Evolutionary conservation across 1,140 invertebrate genomes (phyloP).

Genomic region (Episyrphus balteatus): DNA sequence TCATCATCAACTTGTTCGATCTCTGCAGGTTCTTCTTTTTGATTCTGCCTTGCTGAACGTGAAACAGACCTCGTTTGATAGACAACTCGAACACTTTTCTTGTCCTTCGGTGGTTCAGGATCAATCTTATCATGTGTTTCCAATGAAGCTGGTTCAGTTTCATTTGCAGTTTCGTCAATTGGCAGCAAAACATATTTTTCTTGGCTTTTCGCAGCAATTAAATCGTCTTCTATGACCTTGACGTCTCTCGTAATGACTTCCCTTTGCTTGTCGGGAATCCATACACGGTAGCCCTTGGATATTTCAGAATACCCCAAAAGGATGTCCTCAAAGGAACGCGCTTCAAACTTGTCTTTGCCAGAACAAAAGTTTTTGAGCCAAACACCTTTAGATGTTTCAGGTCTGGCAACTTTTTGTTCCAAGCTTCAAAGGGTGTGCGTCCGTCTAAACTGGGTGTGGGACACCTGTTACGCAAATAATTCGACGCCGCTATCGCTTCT

Average conservation of each 20-base stretch:
- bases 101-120: too few relatives aligned
- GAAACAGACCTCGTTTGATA: too few relatives aligned
- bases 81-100: too few relatives aligned
- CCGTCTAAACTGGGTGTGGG: background rate
- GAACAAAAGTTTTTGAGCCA: background rate
- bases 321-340: background rate
- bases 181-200: too few relatives aligned
- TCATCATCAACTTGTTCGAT: too few relatives aligned
- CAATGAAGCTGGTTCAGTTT: too few relatives aligned
- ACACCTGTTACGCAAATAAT: background rate
- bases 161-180: too few relatives aligned
- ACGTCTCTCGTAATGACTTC: background rate
- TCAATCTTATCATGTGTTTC: too few relatives aligned
- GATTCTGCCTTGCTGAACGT: too few relatives aligned
- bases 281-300: background rate
- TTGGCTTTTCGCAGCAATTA: too few relatives aligned
- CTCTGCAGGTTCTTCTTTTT: too few relatives aligned
- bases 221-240: background rate
- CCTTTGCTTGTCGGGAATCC: background rate
- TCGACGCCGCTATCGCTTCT: background rate
- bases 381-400: background rate
- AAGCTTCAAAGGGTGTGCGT: background rate
- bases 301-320: background rate
- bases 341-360: too few relatives aligned
- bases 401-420: background rate